Evolutionary conservation across 2,113 vertebrate species (phyloP).

Genomic region (Gavia stellata): DNA sequence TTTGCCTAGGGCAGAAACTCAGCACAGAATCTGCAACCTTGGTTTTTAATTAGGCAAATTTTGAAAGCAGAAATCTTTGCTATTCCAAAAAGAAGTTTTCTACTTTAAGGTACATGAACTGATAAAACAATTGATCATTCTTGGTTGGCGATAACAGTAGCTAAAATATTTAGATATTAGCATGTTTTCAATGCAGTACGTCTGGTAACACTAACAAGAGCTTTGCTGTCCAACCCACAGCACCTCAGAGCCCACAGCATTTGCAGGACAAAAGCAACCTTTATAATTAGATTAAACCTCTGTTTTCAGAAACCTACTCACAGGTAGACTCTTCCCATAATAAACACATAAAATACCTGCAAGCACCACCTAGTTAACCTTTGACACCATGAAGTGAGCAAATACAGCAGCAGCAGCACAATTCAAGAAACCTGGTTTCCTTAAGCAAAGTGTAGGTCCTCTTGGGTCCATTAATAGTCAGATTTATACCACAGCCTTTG

Average conservation of each 20-base stretch:
- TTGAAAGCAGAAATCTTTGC: slow-evolving; percentile 28
- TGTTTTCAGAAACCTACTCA: neutral
- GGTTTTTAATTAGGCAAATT: slow-evolving; percentile 58
- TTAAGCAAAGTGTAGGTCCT: neutral
- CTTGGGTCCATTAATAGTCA: neutral
- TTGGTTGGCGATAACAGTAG: neutral
- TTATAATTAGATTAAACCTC: neutral
- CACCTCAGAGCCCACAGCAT: neutral
- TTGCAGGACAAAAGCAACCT: neutral
- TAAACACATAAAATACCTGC: neutral
- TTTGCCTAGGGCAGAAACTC: slow-evolving; percentile 52
- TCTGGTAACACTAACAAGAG: neutral
- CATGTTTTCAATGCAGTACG: neutral
- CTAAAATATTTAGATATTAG: neutral
- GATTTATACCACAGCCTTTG: neutral
- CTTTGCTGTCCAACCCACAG: neutral
- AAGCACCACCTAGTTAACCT: neutral
- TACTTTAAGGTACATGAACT: neutral
- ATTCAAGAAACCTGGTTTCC: neutral
- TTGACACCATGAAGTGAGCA: neutral
- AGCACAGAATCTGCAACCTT: slow-evolving; percentile 20
- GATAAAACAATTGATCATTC: neutral
- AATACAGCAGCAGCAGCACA: neutral
- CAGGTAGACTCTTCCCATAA: neutral
- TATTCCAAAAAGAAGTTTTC: slow-evolving; percentile 4